phyloP scores from a whole-genome alignment of 2,113 vertebrate genomes.

The Corapipo altera region DNA sequence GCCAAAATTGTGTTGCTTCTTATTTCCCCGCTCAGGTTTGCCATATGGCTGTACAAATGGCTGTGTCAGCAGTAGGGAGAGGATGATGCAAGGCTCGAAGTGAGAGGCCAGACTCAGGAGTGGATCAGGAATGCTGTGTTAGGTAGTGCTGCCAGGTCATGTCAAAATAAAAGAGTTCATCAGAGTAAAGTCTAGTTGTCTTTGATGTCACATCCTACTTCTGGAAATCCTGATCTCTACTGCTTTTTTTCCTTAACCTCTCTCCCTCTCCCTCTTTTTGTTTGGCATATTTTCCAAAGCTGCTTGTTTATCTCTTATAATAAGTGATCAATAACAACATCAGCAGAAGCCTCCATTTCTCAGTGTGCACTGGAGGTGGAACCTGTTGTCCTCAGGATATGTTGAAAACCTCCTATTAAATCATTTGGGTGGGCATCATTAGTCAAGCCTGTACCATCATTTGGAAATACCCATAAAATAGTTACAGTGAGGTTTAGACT shows the following conservation, averaged over 20 bases:
- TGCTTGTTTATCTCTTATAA: background rate
- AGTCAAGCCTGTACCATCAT: background rate
- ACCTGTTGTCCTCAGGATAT: background rate
- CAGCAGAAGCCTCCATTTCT: background rate
- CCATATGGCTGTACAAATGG: slow-evolving; percentile 63
- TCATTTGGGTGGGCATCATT: background rate
- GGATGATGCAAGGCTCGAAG: slow-evolving; percentile 43
- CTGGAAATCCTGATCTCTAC: background rate
- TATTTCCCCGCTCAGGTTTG: slow-evolving; percentile 32
- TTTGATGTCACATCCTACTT: background rate
- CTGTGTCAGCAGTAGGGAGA: slow-evolving; percentile 48
- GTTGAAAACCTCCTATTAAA: background rate
- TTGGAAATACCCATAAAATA: background rate
- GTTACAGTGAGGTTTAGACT: background rate
- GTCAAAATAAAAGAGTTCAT: background rate
- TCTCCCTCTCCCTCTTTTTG: background rate
- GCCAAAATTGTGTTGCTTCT: background rate
- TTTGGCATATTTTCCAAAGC: background rate
- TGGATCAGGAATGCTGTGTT: background rate
- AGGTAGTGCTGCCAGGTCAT: background rate
- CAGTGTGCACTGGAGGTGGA: background rate
- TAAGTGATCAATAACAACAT: background rate
- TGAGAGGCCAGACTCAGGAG: background rate
- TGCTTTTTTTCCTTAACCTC: background rate
- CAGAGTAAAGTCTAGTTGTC: background rate